Percentiles rank a stretch among this genome's conserved stretches.
phyloP scores from a whole-genome alignment of 2,888 invertebrate species.

The Nomada goodeniana region DNA sequence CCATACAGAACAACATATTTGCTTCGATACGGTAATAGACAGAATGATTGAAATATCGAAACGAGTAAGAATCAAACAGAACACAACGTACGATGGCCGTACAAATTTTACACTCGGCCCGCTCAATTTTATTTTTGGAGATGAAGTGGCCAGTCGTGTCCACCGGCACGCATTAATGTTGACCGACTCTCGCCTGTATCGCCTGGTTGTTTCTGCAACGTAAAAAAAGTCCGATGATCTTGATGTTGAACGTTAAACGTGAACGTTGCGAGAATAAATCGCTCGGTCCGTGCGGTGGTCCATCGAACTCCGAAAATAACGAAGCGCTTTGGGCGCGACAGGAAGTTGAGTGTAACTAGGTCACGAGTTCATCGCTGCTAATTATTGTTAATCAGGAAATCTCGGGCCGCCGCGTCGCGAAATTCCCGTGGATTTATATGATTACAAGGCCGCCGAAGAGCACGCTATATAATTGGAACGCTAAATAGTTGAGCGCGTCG shows the following conservation, averaged over 20 bases:
- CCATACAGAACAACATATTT: not conserved
- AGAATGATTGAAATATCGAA: too few species aligned
- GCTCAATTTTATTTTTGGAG: constrained; percentile 51
- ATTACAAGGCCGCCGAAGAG: constrained; percentile 25
- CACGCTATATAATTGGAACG: constrained; percentile 32
- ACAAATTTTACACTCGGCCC: constrained; percentile 17
- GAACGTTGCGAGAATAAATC: not conserved
- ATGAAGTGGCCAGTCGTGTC: constrained; percentile 41
- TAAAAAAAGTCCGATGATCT: constrained; percentile 7
- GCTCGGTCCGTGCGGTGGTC: constrained; percentile 31
- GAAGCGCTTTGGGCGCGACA: constrained; percentile 63
- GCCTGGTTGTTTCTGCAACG: not conserved
- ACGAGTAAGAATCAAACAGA: not conserved
- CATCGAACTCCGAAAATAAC: constrained; percentile 70
- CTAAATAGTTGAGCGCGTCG: constrained; percentile 28
- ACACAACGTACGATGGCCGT: not conserved
- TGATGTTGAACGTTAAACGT: not conserved
- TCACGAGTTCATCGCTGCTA: constrained; percentile 80
- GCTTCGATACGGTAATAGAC: too few species aligned
- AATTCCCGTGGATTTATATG: constrained; percentile 43
- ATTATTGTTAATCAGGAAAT: constrained; percentile 73
- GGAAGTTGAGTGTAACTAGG: constrained; percentile 76
- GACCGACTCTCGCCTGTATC: not conserved
- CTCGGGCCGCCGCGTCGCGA: constrained; percentile 29
- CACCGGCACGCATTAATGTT: constrained; percentile 22